A percentile compares a stretch with the other conserved stretches of the same genome.
These are phyloP conservation scores for Cossypha caffra DNA, from an alignment of 2,797 vertebrate genomes.

Conservation along the genomic window DNA sequence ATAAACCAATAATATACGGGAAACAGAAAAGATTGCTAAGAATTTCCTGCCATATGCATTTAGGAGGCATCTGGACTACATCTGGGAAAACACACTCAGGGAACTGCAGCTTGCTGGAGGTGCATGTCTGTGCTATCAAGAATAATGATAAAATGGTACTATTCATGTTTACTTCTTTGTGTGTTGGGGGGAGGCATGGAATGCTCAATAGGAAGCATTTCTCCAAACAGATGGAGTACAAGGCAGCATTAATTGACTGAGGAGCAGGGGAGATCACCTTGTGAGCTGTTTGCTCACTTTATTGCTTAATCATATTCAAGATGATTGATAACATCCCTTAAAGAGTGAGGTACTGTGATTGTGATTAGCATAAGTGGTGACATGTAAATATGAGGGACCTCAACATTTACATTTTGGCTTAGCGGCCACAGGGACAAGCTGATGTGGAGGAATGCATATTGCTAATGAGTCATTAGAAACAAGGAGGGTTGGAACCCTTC, in stretches of 20 bases:
- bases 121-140: slow-evolving; percentile 36
- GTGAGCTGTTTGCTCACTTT: slow-evolving; percentile 9
- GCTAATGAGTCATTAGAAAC: slow-evolving; percentile 23
- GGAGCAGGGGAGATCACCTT: slow-evolving; percentile 43
- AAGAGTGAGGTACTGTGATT: background rate
- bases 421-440: background rate
- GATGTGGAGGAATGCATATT: background rate
- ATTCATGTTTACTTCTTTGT: slow-evolving; percentile 14
- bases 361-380: slow-evolving; percentile 63
- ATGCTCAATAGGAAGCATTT: background rate
- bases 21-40: slow-evolving; percentile 73
- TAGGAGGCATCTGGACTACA: slow-evolving; percentile 71
- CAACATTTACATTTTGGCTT: slow-evolving; percentile 40
- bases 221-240: slow-evolving; percentile 34
- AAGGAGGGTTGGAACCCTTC: background rate
- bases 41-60: slow-evolving; percentile 74
- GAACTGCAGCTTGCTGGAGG: slow-evolving; percentile 36
- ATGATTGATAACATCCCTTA: slow-evolving; percentile 55
- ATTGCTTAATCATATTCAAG: slow-evolving; percentile 55
- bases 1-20: slow-evolving; percentile 73
- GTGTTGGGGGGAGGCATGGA: background rate
- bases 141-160: slow-evolving; percentile 43
- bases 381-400: slow-evolving; percentile 46
- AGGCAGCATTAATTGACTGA: slow-evolving; percentile 32
- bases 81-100: slow-evolving; percentile 63